Percentiles rank a stretch among this genome's conserved stretches.
These are phyloP conservation scores for Plectropomus leopardus DNA, from an alignment of 2,113 vertebrate species.

Conservation along the genomic window DNA sequence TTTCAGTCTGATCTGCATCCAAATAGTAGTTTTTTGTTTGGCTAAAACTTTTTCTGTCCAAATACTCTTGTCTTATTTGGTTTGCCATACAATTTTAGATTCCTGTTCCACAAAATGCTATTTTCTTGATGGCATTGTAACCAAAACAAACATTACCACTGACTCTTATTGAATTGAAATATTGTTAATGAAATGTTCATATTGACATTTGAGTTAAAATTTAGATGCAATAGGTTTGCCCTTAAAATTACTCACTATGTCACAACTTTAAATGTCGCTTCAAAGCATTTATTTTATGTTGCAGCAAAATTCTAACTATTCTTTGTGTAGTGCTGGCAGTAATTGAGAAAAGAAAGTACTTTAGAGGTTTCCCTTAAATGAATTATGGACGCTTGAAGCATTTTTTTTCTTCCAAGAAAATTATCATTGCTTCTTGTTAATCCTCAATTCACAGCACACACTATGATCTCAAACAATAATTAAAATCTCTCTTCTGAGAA, in stretches of 20 bases:
- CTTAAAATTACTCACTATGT: conserved; percentile 4
- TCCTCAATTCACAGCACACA: conserved; percentile 49
- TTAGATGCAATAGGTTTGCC: conserved; percentile 14
- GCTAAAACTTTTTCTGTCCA: background rate
- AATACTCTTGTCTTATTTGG: conserved; percentile 2
- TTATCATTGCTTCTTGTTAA: conserved; percentile 51
- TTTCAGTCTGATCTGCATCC: conserved; percentile 19
- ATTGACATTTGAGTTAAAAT: background rate
- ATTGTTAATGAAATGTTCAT: background rate
- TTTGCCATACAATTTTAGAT: conserved; percentile 16
- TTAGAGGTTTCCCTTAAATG: conserved; percentile 60
- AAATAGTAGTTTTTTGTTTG: conserved; percentile 51
- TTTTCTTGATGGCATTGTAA: background rate
- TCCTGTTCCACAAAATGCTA: background rate
- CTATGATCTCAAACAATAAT: conserved; percentile 59
- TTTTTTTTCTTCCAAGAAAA: conserved; percentile 56
- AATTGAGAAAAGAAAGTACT: conserved; percentile 53
- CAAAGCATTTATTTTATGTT: conserved; percentile 23
- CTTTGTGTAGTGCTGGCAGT: conserved; percentile 25
- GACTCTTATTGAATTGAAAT: conserved; percentile 5
- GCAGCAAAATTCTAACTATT: conserved; percentile 13
- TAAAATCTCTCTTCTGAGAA: conserved; percentile 59
- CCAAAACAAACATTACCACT: background rate
- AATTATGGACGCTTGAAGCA: conserved; percentile 62
- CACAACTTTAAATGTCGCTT: conserved; percentile 28